Base-by-base conservation (phyloP, 2,888 invertebrate species). In the Spilosoma lubricipeda region DNA sequence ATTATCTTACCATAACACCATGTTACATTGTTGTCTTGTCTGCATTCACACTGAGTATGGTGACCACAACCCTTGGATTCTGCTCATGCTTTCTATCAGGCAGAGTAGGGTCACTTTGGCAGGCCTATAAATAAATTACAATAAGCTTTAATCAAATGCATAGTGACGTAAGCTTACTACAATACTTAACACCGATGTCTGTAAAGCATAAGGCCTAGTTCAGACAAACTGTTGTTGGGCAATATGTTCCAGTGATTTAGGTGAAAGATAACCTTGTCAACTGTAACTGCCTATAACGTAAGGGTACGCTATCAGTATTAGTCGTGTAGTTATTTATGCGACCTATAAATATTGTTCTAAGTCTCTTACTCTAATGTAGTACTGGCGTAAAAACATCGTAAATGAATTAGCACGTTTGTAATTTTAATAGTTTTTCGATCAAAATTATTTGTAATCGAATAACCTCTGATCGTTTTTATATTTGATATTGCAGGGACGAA, bases 401-500 rank as follows among this genome's bases (percentile, higher is more conserved):
- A 8, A 23, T 52, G 18, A 18, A 48, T 5, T 18, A 20, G 48
- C 20, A 48, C 48, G 48, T 20, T 48, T 48, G n/a, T 48, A 18
- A 52, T 52, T 52, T 52, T 23, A 52, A 23, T 52, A n/a, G 9
- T n/a, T 56, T 56, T 56, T 56, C 11, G 56, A n/a, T 56, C 13
- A n/a, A n/a, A 30, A 27, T 27, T 27, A 27, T 59, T 59, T 59
- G 15, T 59, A 59, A 59, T 59, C 15, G 13, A 59, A 9, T 9
- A 48, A 27, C 27, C 15, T 59, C 3, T 27, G 63, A 30, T 52
- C 36, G 48, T 48, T 83, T 75, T 70, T 67, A 75, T 59, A 74
- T 77, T 76, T 71, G 75, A 71, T 83, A 69, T 91, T 93, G 76
- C 92, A 92, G 93, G 91, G 87, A 90, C 78, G 83, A 87, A 79